Conservation (phyloP, 2,888 invertebrate species). For the Lithosia quadra region DNA sequence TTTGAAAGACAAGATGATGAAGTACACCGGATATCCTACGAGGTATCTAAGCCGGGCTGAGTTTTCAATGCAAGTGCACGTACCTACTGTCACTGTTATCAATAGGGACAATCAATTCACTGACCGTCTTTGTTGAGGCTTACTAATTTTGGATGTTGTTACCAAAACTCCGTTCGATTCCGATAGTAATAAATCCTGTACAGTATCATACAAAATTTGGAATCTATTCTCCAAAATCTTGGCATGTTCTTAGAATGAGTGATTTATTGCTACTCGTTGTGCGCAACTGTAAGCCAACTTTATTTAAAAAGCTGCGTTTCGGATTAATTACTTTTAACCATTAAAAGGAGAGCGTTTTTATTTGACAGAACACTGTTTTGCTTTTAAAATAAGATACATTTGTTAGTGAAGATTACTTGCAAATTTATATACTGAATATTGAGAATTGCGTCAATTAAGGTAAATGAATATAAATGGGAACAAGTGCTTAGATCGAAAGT, state of each 20-base stretch:
- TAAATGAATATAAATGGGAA: not conserved
- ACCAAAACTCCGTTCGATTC: conserved; percentile 11
- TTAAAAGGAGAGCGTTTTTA: conserved; percentile 16
- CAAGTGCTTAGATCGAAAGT: not conserved
- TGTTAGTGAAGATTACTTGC: not conserved
- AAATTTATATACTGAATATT: not conserved
- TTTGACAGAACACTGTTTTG: not conserved
- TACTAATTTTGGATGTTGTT: conserved; percentile 37
- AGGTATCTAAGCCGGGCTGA: conserved; percentile 29
- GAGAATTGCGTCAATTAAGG: not conserved
- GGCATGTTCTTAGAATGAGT: conserved; percentile 30
- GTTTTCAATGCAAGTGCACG: conserved; percentile 41
- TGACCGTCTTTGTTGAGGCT: conserved; percentile 32
- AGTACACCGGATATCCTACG: conserved; percentile 16
- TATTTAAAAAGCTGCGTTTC: conserved; percentile 37
- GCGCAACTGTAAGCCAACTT: conserved; percentile 26
- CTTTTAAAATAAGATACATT: conserved; percentile 4
- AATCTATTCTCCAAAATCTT: conserved; percentile 26
- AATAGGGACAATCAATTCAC: conserved; percentile 27
- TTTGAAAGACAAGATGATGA: conserved; percentile 46
- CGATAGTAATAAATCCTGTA: conserved; percentile 21
- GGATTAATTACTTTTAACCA: conserved; percentile 27
- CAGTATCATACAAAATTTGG: conserved; percentile 24
- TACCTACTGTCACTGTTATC: conserved; percentile 24
- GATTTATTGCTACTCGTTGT: conserved; percentile 43